A percentile compares a stretch with the other conserved stretches of the same genome.
Conservation (phyloP, 2,113 vertebrate genomes). For the Burhinus bistriatus region DNA sequence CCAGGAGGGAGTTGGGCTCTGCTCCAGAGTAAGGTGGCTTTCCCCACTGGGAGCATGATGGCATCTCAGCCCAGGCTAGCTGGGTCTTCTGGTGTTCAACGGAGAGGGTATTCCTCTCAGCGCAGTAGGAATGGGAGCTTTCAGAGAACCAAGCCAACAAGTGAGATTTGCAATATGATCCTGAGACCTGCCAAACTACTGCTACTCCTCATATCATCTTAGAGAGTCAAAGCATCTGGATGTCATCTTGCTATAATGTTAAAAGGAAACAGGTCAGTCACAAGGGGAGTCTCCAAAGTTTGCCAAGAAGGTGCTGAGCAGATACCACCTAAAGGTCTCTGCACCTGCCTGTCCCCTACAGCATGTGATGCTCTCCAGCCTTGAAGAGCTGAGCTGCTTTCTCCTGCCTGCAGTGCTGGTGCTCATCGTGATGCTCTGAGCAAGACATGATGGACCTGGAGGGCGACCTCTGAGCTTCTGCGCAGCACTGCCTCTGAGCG, state of each 20-base stretch:
- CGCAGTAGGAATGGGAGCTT: too few species aligned
- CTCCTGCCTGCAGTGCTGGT: background rate
- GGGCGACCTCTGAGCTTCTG: background rate
- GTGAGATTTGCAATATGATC: background rate
- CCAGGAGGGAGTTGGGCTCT: background rate
- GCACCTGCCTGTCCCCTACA: background rate
- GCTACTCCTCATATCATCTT: background rate
- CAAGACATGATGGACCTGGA: background rate
- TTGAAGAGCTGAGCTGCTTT: background rate
- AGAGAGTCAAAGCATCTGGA: background rate
- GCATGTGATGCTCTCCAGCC: background rate
- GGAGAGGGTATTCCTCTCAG: background rate
- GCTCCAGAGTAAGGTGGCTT: background rate
- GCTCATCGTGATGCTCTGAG: background rate
- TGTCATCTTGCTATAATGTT: background rate
- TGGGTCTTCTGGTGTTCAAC: background rate
- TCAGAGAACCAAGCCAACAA: background rate
- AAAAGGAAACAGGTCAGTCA: background rate
- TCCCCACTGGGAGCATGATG: rapidly evolving
- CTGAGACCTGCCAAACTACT: background rate
- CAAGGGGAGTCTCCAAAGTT: background rate
- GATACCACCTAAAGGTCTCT: background rate
- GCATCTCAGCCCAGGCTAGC: background rate
- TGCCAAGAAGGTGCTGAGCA: background rate
- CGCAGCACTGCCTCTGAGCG: rapidly evolving